phyloP scores from a whole-genome alignment of 2,888 invertebrate genomes.

The Formica aserva region DNA sequence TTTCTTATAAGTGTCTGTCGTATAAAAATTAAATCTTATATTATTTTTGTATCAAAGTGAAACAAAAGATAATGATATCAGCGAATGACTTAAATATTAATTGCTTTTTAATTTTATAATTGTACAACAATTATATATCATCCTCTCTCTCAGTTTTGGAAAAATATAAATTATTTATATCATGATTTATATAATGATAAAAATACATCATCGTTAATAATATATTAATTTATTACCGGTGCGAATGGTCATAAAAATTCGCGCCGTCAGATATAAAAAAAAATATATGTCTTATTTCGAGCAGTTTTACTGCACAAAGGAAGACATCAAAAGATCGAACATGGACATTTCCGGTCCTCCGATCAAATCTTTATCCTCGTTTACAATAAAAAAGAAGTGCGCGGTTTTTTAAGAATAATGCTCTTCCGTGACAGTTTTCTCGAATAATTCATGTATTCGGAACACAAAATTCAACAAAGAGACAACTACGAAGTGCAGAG shows the following conservation, averaged over 20 bases:
- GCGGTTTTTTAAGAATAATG: slow-evolving; percentile 59
- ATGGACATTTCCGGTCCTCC: background rate
- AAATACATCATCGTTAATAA: background rate
- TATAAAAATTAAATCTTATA: background rate
- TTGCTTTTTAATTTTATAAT: background rate
- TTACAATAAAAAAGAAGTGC: slow-evolving; percentile 6
- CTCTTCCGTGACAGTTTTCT: slow-evolving; percentile 32
- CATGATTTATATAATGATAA: background rate
- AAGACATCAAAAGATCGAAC: background rate
- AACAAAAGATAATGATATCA: background rate
- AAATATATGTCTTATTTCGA: background rate
- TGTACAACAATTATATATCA: background rate
- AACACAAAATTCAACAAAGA: slow-evolving; percentile 36
- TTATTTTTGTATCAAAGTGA: background rate
- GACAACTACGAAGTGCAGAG: slow-evolving; percentile 52
- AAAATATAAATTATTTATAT: slow-evolving; percentile 1
- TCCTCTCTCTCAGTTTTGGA: background rate
- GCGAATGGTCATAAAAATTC: background rate
- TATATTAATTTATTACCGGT: background rate
- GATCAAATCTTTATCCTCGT: background rate
- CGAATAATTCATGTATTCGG: slow-evolving; percentile 29
- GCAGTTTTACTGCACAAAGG: background rate
- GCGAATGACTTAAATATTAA: background rate
- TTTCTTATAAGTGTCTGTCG: background rate
- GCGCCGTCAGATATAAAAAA: background rate